A percentile compares a stretch with the other conserved stretches of the same genome.
Conservation (phyloP, 2,888 invertebrate species). For the Melinaea marsaeus region DNA sequence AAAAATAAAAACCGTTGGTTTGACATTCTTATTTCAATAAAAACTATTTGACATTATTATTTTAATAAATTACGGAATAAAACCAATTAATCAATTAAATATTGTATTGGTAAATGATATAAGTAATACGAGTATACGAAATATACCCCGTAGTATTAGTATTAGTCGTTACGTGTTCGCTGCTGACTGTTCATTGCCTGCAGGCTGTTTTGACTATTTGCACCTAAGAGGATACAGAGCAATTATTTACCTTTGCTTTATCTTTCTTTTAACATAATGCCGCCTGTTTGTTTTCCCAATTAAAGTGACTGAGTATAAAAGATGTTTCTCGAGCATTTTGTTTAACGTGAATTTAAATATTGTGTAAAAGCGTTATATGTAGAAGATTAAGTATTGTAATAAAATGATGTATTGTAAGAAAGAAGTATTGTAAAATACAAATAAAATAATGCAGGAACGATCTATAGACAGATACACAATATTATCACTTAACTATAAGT, state of each 20-base stretch:
- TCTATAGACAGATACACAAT: too few species aligned
- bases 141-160: slow-evolving; percentile 3
- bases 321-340: background rate
- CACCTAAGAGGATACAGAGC: slow-evolving; percentile 42
- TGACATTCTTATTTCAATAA: background rate
- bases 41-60: too few species aligned
- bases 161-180: background rate
- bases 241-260: slow-evolving; percentile 53
- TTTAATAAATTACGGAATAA: background rate
- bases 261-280: slow-evolving; percentile 45
- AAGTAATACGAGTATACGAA: background rate
- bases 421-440: too few species aligned
- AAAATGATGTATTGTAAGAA: too few species aligned
- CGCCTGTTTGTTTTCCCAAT: slow-evolving; percentile 33
- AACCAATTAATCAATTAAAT: background rate
- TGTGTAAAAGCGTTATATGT: too few species aligned
- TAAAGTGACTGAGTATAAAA: slow-evolving; percentile 13
- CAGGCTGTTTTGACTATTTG: slow-evolving; percentile 19
- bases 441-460: too few species aligned
- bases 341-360: too few species aligned
- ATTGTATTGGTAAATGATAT: background rate
- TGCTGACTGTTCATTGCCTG: background rate
- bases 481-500: too few species aligned
- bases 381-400: too few species aligned
- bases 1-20: background rate